phyloP scores from a whole-genome alignment of 2,113 vertebrate species.

The Oceanites oceanicus region DNA sequence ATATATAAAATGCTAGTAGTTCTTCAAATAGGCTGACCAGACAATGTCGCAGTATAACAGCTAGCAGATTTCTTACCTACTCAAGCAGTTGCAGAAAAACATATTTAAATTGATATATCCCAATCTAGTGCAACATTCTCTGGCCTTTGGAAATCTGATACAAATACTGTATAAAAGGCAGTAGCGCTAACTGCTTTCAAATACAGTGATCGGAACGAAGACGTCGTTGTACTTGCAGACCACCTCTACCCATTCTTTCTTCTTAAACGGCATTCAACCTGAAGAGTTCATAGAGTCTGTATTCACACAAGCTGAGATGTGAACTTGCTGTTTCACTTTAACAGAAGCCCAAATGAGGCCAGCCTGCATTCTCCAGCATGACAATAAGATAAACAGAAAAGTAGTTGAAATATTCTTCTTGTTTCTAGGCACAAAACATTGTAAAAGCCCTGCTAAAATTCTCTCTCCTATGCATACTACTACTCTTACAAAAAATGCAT shows the following conservation, averaged over 20 bases:
- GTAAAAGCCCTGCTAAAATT: background rate
- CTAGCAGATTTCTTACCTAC: background rate
- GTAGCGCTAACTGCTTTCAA: background rate
- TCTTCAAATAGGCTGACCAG: background rate
- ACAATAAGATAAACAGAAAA: background rate
- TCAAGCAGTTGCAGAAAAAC: background rate
- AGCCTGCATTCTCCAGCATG: background rate
- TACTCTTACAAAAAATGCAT: background rate
- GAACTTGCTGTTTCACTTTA: background rate
- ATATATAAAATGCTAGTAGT: background rate
- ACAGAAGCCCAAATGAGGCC: background rate
- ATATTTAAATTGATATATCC: background rate
- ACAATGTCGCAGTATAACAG: background rate
- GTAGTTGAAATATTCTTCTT: background rate
- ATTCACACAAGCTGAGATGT: rapidly evolving
- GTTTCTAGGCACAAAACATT: background rate
- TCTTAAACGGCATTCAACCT: background rate
- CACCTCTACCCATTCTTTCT: background rate
- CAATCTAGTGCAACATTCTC: background rate
- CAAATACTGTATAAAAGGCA: background rate
- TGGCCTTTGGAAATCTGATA: background rate
- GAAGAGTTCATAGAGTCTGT: background rate
- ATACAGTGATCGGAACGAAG: background rate
- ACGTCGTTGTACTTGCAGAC: background rate
- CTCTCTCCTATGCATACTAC: background rate